Percentiles rank a stretch among this genome's conserved stretches.
Evolutionary conservation across 2,888 invertebrate genomes (phyloP).

Genomic region (Diaperis boleti): DNA sequence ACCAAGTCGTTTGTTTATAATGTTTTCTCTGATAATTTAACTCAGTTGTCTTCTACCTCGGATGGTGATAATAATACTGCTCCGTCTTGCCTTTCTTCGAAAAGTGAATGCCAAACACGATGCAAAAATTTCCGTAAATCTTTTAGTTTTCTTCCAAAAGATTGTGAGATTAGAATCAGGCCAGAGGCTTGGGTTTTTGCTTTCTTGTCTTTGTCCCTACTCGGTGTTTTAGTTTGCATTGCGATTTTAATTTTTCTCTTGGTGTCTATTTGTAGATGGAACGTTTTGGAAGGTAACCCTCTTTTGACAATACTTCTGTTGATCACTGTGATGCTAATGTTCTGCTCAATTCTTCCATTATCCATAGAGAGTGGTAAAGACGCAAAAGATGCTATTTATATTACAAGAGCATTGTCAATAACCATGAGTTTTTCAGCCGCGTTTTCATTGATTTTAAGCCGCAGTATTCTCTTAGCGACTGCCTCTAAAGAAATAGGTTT

Average conservation of each 20-base stretch:
- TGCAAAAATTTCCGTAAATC: slow-evolving; percentile 20
- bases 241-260: slow-evolving; percentile 76
- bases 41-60: slow-evolving; percentile 47
- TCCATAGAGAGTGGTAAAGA: slow-evolving; percentile 62
- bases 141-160: background rate
- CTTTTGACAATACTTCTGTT: slow-evolving; percentile 67
- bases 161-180: slow-evolving; percentile 52
- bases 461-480: slow-evolving; percentile 75
- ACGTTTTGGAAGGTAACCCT: slow-evolving; percentile 78
- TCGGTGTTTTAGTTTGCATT: slow-evolving; percentile 75
- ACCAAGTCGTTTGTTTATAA: slow-evolving; percentile 58
- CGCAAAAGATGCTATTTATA: slow-evolving; percentile 66
- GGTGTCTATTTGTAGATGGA: slow-evolving; percentile 73
- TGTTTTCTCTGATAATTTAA: slow-evolving; percentile 59
- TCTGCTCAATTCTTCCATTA: slow-evolving; percentile 68
- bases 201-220: slow-evolving; percentile 74
- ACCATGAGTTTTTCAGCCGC: slow-evolving; percentile 73
- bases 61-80: slow-evolving; percentile 39
- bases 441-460: slow-evolving; percentile 75
- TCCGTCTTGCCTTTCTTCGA: background rate
- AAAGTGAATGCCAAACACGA: background rate
- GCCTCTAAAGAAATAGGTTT: slow-evolving; percentile 76
- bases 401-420: slow-evolving; percentile 70
- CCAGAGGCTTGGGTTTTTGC: slow-evolving; percentile 72
- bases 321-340: slow-evolving; percentile 67